Evolutionary conservation across 2,113 vertebrate species (phyloP).

Genomic region (Rafetus swinhoei): DNA sequence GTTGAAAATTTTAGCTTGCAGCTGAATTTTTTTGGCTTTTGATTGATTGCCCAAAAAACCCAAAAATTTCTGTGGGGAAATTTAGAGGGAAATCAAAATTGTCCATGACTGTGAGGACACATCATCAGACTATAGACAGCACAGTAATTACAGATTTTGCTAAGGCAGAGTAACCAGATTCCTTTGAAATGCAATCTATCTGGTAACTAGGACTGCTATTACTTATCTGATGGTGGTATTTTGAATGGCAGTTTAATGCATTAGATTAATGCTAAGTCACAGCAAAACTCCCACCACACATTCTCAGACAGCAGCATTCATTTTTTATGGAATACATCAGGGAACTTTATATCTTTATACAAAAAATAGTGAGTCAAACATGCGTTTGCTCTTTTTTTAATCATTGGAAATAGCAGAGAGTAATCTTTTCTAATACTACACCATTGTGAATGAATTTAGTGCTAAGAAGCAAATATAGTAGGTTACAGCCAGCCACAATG

Average conservation of each 20-base stretch:
- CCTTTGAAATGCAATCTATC: background rate
- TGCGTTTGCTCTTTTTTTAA: background rate
- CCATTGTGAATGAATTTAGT: background rate
- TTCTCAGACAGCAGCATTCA: background rate
- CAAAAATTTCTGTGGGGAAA: no score
- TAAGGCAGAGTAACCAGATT: rapidly evolving
- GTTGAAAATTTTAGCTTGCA: background rate
- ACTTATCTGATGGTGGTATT: background rate
- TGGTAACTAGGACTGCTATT: rapidly evolving
- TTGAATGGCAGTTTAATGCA: background rate
- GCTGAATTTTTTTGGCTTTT: no score
- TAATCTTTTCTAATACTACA: background rate
- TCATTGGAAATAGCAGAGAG: rapidly evolving
- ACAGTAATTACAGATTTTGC: no score
- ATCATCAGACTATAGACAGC: rapidly evolving
- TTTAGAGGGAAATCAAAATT: no score
- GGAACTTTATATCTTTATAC: background rate
- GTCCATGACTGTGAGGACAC: no score
- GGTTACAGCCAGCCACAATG: rapidly evolving
- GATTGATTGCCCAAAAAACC: no score
- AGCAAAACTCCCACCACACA: rapidly evolving
- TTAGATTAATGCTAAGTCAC: no score
- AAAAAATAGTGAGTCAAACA: background rate
- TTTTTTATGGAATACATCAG: background rate
- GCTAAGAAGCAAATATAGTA: no score